Percentiles rank a stretch among this genome's conserved stretches.
phyloP scores from a whole-genome alignment of 2,113 vertebrate genomes.

The Cisticola juncidis region DNA sequence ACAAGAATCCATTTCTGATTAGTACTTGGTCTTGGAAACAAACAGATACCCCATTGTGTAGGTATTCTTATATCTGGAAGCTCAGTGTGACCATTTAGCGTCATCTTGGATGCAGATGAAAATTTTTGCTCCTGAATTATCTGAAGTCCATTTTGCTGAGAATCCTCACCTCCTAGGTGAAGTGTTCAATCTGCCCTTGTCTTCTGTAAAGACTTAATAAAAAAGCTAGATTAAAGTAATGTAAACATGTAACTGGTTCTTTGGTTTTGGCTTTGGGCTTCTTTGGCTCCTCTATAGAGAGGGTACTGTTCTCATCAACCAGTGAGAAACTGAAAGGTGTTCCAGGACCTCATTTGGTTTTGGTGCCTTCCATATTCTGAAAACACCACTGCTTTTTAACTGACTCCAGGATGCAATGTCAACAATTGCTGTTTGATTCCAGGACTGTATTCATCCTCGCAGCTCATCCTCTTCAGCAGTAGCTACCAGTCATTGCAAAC shows the following conservation, averaged over 20 bases:
- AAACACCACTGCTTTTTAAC: neutral
- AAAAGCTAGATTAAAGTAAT: neutral
- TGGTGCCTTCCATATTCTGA: neutral
- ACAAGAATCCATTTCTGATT: neutral
- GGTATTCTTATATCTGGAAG: neutral
- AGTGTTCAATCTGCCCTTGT: neutral
- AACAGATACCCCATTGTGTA: neutral
- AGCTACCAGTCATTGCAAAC: neutral
- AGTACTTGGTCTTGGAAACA: neutral
- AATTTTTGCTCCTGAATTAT: neutral
- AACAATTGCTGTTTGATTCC: neutral
- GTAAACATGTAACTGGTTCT: neutral
- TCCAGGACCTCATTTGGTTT: neutral
- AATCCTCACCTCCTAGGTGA: neutral
- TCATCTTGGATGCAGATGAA: neutral
- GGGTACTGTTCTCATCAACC: neutral
- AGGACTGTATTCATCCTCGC: neutral
- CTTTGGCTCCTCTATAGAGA: neutral
- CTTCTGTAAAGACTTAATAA: neutral
- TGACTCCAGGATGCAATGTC: neutral
- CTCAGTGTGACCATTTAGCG: neutral
- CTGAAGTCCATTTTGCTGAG: neutral
- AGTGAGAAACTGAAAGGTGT: neutral
- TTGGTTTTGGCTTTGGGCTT: neutral
- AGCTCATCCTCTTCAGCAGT: neutral